Evolutionary conservation across 2,113 vertebrate genomes (phyloP), one percentile per base, ranked within the genome.

Genomic region (Illadopsis cleaveri): DNA sequence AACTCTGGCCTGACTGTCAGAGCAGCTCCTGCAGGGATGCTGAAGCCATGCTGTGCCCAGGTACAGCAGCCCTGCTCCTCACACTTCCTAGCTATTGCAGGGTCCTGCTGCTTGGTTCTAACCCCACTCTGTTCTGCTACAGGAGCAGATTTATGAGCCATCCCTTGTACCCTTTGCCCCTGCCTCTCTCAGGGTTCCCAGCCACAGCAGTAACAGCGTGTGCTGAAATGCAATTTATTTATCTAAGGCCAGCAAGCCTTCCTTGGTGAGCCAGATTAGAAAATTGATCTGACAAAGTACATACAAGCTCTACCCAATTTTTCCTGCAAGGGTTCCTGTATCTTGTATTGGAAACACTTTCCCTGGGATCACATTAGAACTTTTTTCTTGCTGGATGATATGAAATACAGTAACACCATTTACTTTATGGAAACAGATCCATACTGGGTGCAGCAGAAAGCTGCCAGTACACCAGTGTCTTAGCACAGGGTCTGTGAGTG

Each of bases 231-330:
- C 44, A 76, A 48, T 54, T 86, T 85, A 69, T 17, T 78, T 8
- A 9, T 83, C 69, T 47, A 60, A 75, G 2, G 30, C 81, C 84
- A 86, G 61, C 0, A 1, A 87, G 73, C 81, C 85, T 53, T 79
- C 69, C 81, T 40, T 45, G 61, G 65, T 62, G 89, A 96, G 78
- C 30, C 2, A 8, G 78, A 35, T 90, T 73, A 77, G 84, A 80
- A 95, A 87, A 91, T 15, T 82, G 93, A 94, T 93, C 81, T 96
- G 92, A 93, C 82, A 77, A 70, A 94, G 84, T 54, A 87, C 53
- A 42, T 27, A 31, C 0, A 4, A 77, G 35, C 44, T 25, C 51
- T 51, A 27, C 33, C 60, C 56, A n/a, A 24, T 83, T 82, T 82
- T 77, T 94, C 73, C 86, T 90, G 75, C 62, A 82, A 77, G 71